Base-by-base conservation (phyloP, 2,888 invertebrate genomes). In the Apodemia mormo region DNA sequence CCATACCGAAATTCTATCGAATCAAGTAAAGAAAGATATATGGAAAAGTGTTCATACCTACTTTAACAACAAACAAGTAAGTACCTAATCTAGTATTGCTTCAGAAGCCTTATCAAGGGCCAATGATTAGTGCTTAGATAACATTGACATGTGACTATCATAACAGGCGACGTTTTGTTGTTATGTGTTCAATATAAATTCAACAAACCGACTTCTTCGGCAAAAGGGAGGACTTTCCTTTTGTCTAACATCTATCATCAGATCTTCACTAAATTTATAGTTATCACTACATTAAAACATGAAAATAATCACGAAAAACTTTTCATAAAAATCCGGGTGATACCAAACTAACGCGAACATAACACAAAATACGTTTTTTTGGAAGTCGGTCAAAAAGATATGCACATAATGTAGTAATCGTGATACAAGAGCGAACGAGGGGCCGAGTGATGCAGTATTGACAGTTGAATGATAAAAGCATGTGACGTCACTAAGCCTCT, bases 401-500 rank as follows among this genome's bases (percentile, higher is more conserved):
- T 75, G 76, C 76, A 76, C 73, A 71, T 73, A 74, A 75, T 68
- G 74, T 75, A 3, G 76, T 79, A 74, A 65, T 72, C 75, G 77
- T 82, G 82, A 82, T 82, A 83, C 82, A 83, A 82, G 81, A 83
- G 81, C 78, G 83, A 80, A 80, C 80, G 78, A 82, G 82, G 82
- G 82, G 81, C 80, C 82, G 80, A 77, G 81, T 78, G 78, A 61
- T 61, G 61, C 76, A 76, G 72, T 70, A 45, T 52, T n/a, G 52
- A 52, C 52, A 52, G 52, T 52, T n/a, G 73, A 58, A 72, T 74
- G 76, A 88, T 89, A 77, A 86, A 86, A 68, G 74, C 85, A 73
- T 83, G 84, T 88, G 88, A 89, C 87, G 90, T 89, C 87, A 88
- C 81, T 82, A 78, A 78, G 76, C 77, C 78, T 81, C 74, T 78